Conservation (phyloP, 2,113 vertebrate genomes). For the Zapornia atra region DNA sequence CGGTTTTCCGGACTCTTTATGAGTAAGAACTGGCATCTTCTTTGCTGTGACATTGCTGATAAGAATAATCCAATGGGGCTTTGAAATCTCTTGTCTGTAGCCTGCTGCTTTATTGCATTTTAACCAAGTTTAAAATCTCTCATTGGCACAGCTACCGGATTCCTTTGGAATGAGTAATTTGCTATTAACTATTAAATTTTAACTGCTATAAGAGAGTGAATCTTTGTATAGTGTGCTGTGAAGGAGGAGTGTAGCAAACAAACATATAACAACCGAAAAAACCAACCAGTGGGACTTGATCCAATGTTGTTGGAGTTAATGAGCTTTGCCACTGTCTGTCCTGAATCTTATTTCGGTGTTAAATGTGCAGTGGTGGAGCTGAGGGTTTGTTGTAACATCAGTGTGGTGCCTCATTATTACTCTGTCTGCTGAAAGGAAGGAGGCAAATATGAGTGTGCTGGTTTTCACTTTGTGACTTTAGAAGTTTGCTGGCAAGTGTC, state of each 20-base stretch:
- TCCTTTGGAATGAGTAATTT: slow-evolving; percentile 59
- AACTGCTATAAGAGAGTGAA: slow-evolving; percentile 25
- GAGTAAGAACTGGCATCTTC: not conserved
- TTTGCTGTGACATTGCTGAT: not conserved
- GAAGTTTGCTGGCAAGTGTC: not conserved
- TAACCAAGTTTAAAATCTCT: not conserved
- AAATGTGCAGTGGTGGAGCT: not conserved
- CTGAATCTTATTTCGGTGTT: not conserved
- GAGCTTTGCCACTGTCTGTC: not conserved
- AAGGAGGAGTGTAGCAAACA: not conserved
- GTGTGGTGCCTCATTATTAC: not conserved
- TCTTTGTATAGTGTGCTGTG: not conserved
- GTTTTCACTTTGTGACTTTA: not conserved
- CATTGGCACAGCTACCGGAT: not conserved
- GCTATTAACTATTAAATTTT: slow-evolving; percentile 67
- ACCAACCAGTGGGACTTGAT: not conserved
- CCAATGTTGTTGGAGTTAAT: not conserved
- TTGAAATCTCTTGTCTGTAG: not conserved
- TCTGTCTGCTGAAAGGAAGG: not conserved
- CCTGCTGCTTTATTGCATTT: slow-evolving; percentile 11
- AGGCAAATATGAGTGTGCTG: not conserved
- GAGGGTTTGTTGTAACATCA: not conserved
- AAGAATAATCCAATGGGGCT: not conserved
- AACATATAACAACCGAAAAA: not conserved
- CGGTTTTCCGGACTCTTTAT: not conserved